Conservation (phyloP, 2,113 vertebrate genomes). For the Sinocyclocheilus maitianheensis region DNA sequence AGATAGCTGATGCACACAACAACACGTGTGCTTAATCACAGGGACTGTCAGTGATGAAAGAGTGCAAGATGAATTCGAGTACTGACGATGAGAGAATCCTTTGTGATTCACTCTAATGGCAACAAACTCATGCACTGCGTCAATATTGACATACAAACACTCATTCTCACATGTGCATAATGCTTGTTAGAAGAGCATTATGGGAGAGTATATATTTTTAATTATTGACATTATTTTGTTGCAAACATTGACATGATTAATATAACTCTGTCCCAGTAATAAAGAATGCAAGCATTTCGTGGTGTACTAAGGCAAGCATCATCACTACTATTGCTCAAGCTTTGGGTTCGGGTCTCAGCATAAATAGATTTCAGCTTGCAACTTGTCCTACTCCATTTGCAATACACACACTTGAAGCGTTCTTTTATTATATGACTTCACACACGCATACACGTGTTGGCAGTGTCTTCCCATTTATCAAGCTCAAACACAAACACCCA, state of each 20-base stretch:
- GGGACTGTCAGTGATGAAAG: slow-evolving; percentile 2
- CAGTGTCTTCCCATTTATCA: background rate
- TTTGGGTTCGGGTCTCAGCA: background rate
- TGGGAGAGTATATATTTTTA: background rate
- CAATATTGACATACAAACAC: background rate
- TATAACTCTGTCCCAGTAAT: background rate
- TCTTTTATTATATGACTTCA: background rate
- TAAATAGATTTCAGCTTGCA: background rate
- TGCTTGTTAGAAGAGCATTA: background rate
- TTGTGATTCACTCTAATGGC: slow-evolving; percentile 5
- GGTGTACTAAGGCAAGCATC: background rate
- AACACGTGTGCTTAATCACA: slow-evolving; percentile 27
- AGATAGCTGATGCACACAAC: slow-evolving; percentile 5
- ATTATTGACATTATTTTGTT: background rate
- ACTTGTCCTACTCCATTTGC: background rate
- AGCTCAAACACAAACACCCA: slow-evolving; percentile 9
- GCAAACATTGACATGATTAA: background rate
- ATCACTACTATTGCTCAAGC: background rate
- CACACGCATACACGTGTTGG: background rate
- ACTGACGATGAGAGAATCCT: background rate
- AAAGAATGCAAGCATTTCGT: background rate
- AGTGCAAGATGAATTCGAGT: background rate
- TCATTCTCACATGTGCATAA: background rate
- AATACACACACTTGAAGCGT: background rate
- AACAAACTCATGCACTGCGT: background rate